Base-by-base conservation (phyloP, 2,888 invertebrate species). In the Ennomos erosarius region DNA sequence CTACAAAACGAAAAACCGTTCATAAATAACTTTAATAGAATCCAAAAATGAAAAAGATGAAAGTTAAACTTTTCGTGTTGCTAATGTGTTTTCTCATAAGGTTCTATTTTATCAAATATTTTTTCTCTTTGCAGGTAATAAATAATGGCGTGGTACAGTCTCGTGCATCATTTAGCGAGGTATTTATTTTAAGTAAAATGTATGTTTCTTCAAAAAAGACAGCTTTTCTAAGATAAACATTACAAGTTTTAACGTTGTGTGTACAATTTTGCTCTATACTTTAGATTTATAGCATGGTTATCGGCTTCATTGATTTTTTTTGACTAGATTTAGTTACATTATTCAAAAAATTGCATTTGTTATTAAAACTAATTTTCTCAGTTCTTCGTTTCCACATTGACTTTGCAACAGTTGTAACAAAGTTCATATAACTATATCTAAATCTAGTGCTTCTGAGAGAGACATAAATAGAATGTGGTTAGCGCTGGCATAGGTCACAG, bases 181-280 rank as follows among this genome's bases (percentile, higher is more conserved):
- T 57, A 51, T 57, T 57, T 58, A 38, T 48, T 43, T 43, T 58
- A 58, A 58, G 47, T 52, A 48, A 35, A 43, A 58, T 58, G 42
- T 52, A 58, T 58, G 47, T 38, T 52, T 1, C n/a, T 47, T 37
- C 47, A 43, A 47, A 42, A 38, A 12, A 50, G 45, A 26, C 10
- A 26, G 52, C 43, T 52, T 48, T 40, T 37, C 42, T n/a, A n/a
- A 47, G 38, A 52, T 43, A 43, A 48, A 10, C 1, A 42, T 49
- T 16, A 39, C 8, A 39, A 39, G 26, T 26, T 26, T 26, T 26
- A 26, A 26, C 26, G 26, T 6, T 26, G 6, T 26, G n/a, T n/a
- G n/a, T n/a, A n/a, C n/a, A n/a, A 26, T 26, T 26, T 26, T 26
- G 26, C 6, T 26, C 6, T 3, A 6, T 6, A 3, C 26, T 26